Percentiles rank a stretch among this genome's conserved stretches.
phyloP scores from a whole-genome alignment of 2,888 invertebrate species.

The Cecidostiba fungosa region DNA sequence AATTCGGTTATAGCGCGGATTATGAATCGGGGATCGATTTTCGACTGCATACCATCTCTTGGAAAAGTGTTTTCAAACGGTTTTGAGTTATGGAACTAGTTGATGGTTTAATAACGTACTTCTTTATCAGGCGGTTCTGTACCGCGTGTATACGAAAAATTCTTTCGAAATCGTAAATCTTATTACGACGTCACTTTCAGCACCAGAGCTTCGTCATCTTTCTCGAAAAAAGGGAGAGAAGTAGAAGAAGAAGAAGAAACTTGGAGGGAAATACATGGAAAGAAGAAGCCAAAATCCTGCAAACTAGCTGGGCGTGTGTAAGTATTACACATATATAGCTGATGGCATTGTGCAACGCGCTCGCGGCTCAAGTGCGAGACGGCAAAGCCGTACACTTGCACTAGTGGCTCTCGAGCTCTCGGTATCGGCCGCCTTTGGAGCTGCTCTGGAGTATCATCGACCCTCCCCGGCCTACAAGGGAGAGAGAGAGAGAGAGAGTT shows the following conservation, averaged over 20 bases:
- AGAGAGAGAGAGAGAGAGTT: neutral
- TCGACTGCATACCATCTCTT: neutral
- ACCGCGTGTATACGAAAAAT: too few relatives aligned
- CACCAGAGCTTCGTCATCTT: neutral
- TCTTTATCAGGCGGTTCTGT: too few relatives aligned
- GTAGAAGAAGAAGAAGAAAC: neutral
- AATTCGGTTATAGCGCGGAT: neutral
- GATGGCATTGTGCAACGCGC: neutral
- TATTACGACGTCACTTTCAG: neutral
- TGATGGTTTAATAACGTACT: too few relatives aligned
- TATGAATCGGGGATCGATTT: neutral
- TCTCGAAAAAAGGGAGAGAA: neutral
- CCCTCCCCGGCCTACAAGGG: slow-evolving; percentile 9
- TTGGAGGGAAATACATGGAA: neutral
- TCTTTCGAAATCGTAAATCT: too few relatives aligned
- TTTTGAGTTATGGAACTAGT: too few relatives aligned
- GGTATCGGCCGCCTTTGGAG: slow-evolving; percentile 11
- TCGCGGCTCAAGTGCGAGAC: slow-evolving; percentile 12
- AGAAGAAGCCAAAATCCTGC: neutral
- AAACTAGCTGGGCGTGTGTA: slow-evolving; percentile 12
- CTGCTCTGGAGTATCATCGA: slow-evolving; percentile 53
- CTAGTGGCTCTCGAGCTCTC: neutral
- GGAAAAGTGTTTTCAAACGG: neutral
- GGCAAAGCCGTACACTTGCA: neutral
- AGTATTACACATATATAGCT: neutral